Evolutionary conservation across 2,797 vertebrate species (phyloP).

Genomic region (Podarcis lilfordi): DNA sequence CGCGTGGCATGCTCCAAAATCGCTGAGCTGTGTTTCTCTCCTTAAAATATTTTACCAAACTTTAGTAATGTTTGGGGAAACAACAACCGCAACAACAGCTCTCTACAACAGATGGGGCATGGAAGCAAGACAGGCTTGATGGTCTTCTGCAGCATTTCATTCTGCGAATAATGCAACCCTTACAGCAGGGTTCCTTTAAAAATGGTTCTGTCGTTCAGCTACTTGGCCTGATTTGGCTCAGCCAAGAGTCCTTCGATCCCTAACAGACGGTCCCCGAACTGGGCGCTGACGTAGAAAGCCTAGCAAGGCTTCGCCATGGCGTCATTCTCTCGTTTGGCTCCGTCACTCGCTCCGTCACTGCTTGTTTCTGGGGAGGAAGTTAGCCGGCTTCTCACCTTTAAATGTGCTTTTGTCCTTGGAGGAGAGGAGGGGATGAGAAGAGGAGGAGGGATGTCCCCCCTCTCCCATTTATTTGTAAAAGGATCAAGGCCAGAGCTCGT

Average conservation of each 20-base stretch:
- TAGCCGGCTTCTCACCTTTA: not conserved
- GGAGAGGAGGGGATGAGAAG: not conserved
- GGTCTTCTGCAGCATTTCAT: not conserved
- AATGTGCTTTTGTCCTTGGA: not conserved
- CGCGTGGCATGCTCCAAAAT: too few species aligned
- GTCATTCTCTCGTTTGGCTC: not conserved
- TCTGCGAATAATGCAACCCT: not conserved
- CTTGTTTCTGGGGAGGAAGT: not conserved
- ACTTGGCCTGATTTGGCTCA: not conserved
- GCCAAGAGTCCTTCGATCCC: not conserved
- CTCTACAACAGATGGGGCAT: not conserved
- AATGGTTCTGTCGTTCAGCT: too few species aligned
- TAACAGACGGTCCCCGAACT: not conserved
- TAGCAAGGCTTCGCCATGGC: not conserved
- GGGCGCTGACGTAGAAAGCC: not conserved
- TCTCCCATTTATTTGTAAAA: constrained; percentile 27
- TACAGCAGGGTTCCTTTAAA: too few species aligned
- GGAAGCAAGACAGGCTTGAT: not conserved
- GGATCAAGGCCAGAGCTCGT: not conserved
- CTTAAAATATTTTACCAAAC: not conserved
- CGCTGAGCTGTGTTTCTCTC: not conserved
- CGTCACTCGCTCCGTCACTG: not conserved
- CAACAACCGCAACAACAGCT: not conserved
- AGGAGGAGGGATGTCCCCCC: not conserved
- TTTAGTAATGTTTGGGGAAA: not conserved